Percentiles rank a stretch among this genome's conserved stretches.
phyloP scores from a whole-genome alignment of 1,140 invertebrate genomes.

The Homalodisca vitripennis region DNA sequence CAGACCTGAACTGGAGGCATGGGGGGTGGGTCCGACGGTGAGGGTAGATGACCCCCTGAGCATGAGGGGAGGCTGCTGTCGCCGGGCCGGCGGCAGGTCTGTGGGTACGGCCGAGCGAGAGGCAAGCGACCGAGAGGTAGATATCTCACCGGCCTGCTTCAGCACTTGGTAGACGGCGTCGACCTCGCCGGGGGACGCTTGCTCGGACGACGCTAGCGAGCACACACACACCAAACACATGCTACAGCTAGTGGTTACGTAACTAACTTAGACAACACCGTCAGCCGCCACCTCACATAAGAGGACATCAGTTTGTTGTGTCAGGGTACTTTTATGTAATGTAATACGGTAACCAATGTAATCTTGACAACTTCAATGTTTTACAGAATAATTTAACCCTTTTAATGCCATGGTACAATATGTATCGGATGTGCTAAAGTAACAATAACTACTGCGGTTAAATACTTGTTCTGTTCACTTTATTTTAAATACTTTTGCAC shows the following conservation, averaged over 20 bases:
- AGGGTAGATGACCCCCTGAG: conserved; percentile 40
- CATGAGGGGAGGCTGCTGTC: conserved; percentile 32
- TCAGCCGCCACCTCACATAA: not conserved
- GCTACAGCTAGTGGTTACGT: not conserved
- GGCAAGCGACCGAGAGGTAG: conserved; percentile 38
- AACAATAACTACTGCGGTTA: too few species aligned
- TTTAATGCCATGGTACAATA: too few species aligned
- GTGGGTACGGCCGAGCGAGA: not conserved
- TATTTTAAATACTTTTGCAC: too few species aligned
- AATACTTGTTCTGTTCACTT: too few species aligned
- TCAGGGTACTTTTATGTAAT: too few species aligned
- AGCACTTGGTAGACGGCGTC: conserved; percentile 91
- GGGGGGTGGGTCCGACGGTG: conserved; percentile 44
- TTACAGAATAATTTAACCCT: too few species aligned
- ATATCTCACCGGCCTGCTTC: conserved; percentile 86
- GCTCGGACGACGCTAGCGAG: not conserved
- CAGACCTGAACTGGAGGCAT: conserved; percentile 50
- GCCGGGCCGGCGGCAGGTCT: conserved; percentile 10
- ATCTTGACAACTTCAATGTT: too few species aligned
- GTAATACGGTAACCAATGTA: too few species aligned
- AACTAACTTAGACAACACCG: too few species aligned
- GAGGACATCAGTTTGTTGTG: not conserved
- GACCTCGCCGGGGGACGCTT: conserved; percentile 57
- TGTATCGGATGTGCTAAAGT: too few species aligned
- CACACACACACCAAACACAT: conserved; percentile 6